Evolutionary conservation across 2,797 vertebrate species (phyloP).

Genomic region (Gymnoscopelus braueri): DNA sequence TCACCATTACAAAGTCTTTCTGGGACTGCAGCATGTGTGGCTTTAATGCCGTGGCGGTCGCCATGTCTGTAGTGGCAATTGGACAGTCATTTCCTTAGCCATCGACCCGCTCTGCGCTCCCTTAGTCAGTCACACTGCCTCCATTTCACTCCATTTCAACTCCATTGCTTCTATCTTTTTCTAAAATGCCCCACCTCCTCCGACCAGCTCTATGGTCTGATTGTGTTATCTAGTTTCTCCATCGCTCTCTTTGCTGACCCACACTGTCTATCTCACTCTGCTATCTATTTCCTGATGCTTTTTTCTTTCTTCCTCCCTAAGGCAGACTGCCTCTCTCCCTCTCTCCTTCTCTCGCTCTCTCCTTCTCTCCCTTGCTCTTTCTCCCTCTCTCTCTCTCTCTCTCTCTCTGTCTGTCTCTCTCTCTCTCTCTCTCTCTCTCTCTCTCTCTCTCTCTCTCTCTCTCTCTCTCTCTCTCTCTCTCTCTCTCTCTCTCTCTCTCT

Average conservation of each 20-base stretch:
- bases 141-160: conserved; percentile 53
- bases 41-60: conserved; percentile 49
- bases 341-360: neutral
- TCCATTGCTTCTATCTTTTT: conserved; percentile 51
- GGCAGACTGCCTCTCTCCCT: neutral
- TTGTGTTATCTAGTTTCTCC: conserved; percentile 49
- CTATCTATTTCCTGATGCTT: neutral
- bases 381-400: conserved; percentile 11
- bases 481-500: conserved; percentile 23
- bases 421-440: conserved; percentile 23
- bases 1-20: conserved; percentile 49
- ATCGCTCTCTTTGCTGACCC: conserved; percentile 44
- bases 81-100: conserved; percentile 54
- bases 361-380: conserved; percentile 22
- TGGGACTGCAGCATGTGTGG: conserved; percentile 45
- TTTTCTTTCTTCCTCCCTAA: neutral
- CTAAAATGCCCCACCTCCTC: conserved; percentile 34
- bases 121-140: conserved; percentile 42
- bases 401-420: conserved; percentile 14
- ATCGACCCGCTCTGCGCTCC: conserved; percentile 42
- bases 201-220: conserved; percentile 41
- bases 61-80: conserved; percentile 42
- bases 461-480: conserved; percentile 4
- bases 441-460: conserved; percentile 13
- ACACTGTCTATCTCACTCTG: conserved; percentile 17